phyloP scores from a whole-genome alignment of 2,113 vertebrate genomes.

The Callopanchax toddi region DNA sequence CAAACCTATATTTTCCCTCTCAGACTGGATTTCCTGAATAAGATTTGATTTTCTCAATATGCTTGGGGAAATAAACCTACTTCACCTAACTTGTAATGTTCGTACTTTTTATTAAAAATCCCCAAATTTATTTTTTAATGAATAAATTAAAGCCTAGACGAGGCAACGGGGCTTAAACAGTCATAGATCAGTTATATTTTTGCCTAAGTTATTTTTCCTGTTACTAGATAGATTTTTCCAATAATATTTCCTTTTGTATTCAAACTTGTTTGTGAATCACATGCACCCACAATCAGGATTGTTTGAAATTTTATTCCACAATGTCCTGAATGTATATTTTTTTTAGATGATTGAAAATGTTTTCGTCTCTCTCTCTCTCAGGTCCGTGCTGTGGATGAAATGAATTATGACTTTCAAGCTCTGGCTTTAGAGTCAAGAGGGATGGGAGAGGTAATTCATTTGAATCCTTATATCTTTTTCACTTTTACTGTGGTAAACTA shows the following conservation, averaged over 20 bases:
- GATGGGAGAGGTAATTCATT: constrained; percentile 92
- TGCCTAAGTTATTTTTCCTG: background rate
- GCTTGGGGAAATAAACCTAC: background rate
- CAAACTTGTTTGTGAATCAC: background rate
- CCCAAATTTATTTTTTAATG: background rate
- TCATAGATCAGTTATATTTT: background rate
- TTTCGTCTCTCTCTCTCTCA: constrained; percentile 55
- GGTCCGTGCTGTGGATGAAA: constrained; percentile 94
- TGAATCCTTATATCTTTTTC: too few relatives aligned
- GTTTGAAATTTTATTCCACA: background rate
- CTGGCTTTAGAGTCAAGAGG: constrained; percentile 97
- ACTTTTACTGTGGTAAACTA: too few relatives aligned
- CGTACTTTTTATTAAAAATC: background rate
- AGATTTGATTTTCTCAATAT: background rate
- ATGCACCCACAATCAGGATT: background rate
- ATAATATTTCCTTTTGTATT: too few relatives aligned
- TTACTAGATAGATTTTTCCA: background rate
- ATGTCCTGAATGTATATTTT: background rate
- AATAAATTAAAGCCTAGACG: background rate
- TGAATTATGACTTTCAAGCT: constrained; percentile 99
- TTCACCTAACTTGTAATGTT: background rate
- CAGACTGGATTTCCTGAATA: constrained; percentile 1
- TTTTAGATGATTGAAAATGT: background rate
- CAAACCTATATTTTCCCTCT: background rate
- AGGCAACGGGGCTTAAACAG: background rate